A percentile compares a stretch with the other conserved stretches of the same genome.
Evolutionary conservation across 2,113 vertebrate genomes (phyloP).

Genomic region (Ceyx melanurus): DNA sequence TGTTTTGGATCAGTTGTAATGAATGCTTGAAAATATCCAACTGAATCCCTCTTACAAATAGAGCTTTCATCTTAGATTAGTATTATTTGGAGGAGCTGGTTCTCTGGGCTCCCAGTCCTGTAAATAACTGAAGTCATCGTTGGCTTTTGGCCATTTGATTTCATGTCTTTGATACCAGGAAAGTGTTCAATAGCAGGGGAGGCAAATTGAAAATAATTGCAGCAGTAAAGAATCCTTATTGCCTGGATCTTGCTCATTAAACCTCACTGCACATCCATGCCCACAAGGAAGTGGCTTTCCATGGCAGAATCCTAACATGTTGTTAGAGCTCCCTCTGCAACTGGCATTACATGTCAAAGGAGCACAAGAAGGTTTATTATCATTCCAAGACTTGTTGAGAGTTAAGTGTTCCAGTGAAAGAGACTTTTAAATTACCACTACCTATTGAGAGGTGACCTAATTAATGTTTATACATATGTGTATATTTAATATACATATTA

Average conservation of each 20-base stretch:
- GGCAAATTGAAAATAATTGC: neutral
- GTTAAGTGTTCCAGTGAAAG: neutral
- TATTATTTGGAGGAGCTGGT: neutral
- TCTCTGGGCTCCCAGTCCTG: neutral
- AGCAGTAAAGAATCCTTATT: neutral
- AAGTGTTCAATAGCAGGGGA: neutral
- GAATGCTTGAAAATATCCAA: neutral
- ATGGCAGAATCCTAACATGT: accelerated
- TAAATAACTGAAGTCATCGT: constrained; percentile 7
- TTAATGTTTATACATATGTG: too few species aligned
- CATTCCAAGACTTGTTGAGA: neutral
- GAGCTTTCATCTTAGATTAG: constrained; percentile 25
- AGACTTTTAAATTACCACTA: neutral
- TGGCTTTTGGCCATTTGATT: constrained; percentile 13
- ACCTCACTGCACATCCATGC: neutral
- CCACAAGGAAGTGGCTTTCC: neutral
- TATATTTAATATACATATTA: too few species aligned
- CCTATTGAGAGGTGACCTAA: too few species aligned
- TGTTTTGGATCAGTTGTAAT: constrained; percentile 23
- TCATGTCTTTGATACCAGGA: neutral
- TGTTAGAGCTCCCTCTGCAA: neutral
- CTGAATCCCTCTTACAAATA: neutral
- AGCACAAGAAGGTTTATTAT: neutral
- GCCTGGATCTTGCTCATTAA: accelerated
- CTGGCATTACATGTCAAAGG: neutral